These are phyloP conservation scores for Metallyticus violacea DNA, from an alignment of 2,888 invertebrate species.

Conservation along the genomic window DNA sequence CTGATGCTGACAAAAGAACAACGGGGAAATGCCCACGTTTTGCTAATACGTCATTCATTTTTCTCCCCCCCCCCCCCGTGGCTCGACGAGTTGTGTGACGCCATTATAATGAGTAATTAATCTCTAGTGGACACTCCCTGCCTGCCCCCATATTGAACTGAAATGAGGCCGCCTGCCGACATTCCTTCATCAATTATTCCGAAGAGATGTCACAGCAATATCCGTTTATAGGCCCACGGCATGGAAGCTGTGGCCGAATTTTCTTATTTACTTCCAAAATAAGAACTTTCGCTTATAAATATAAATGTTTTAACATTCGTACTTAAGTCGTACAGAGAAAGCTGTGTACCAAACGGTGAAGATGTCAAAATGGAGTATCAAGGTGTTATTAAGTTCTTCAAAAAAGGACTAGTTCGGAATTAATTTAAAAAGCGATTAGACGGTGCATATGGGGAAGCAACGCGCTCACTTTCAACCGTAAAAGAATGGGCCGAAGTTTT, in stretches of 20 bases:
- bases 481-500: too few relatives aligned
- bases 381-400: too few relatives aligned
- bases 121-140: background rate
- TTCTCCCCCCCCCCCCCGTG: background rate
- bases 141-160: background rate
- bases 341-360: too few relatives aligned
- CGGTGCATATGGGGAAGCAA: too few relatives aligned
- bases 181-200: background rate
- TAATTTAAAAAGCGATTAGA: too few relatives aligned
- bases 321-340: too few relatives aligned
- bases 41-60: background rate
- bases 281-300: too few relatives aligned
- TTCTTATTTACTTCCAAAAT: background rate
- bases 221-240: background rate
- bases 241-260: background rate
- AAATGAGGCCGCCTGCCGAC: background rate
- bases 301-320: too few relatives aligned
- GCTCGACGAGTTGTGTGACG: background rate
- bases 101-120: slow-evolving; percentile 8
- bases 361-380: too few relatives aligned
- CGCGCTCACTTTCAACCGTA: too few relatives aligned
- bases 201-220: background rate
- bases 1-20: background rate
- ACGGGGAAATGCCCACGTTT: background rate
- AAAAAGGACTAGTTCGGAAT: too few relatives aligned